A percentile compares a stretch with the other conserved stretches of the same genome.
Conservation (phyloP, 2,888 invertebrate genomes). For the Pyrrhia umbra region DNA sequence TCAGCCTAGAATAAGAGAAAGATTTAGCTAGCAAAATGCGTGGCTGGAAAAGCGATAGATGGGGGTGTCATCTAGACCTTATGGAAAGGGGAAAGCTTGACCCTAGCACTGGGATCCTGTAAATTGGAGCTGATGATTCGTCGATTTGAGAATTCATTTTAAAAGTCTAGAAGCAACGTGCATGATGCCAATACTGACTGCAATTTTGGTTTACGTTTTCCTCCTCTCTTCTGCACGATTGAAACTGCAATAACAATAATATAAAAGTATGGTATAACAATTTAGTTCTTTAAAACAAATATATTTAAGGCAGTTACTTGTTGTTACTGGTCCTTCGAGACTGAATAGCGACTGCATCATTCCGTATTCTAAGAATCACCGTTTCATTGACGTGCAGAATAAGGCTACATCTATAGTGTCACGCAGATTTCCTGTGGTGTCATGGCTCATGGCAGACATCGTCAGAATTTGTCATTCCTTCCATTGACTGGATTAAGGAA, state of each 20-base stretch:
- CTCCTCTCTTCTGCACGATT: background rate
- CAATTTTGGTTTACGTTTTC: background rate
- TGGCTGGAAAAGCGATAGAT: no score
- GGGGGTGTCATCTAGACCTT: no score
- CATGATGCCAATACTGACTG: background rate
- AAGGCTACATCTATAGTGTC: constrained; percentile 6
- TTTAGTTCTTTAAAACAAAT: no score
- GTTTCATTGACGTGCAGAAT: constrained; percentile 32
- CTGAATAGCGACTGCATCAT: constrained; percentile 38
- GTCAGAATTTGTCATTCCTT: constrained; percentile 17
- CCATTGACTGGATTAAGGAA: constrained; percentile 46
- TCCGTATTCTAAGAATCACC: constrained; percentile 42
- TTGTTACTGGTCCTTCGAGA: constrained; percentile 10
- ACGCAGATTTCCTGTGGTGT: constrained; percentile 31
- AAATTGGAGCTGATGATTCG: no score
- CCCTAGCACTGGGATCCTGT: no score
- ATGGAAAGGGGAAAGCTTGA: no score
- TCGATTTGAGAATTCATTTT: no score
- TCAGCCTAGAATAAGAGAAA: no score
- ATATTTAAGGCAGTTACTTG: background rate
- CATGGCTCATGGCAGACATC: constrained; percentile 5
- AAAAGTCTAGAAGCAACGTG: no score
- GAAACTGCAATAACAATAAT: background rate
- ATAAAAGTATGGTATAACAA: background rate
- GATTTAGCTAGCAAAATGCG: no score